Evolutionary conservation across 2,888 invertebrate genomes (phyloP), one percentile per base, ranked within the genome.

Genomic region (Zele albiditarsus): DNA sequence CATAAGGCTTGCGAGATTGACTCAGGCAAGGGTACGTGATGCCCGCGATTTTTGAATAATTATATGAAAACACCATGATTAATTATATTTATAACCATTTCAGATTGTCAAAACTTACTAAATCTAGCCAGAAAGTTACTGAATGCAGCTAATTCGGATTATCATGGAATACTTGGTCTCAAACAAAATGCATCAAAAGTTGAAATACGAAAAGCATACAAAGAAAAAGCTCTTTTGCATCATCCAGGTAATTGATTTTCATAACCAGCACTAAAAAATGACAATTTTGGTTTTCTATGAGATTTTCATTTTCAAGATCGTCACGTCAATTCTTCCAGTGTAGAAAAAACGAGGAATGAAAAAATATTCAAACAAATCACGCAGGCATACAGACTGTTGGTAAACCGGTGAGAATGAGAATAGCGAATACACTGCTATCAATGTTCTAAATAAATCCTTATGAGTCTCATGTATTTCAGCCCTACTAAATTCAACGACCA

Each of bases 161-260:
- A 98, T 88, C 98, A 98, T 86, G 97, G 97, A 90, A 97, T 98
- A 82, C 92, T 98, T 74, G 97, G 97, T 4, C 91, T 98, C 16
- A 92, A 93, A 2, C 95, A 95, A 85, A 92, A 90, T 82, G 97
- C 98, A 0, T 93, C 94, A 0, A 96, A 95, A 27, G 97, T 97
- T 85, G 98, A 98, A 84, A 97, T 98, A 75, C 98, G 97, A 88
- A 98, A 97, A 89, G 98, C 98, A 1, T 98, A 98, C 90, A 93
- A 94, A 84, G 97, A 97, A 90, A 92, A 95, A 82, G 98, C 98
- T 0, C 91, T 98, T 75, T 93, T 96, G 12, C 97, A 95, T 90
- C 98, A 98, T 92, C 98, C 98, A 76, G 93, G 93, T 93, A 87
- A 25, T 63, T 0, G 20, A 33, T 14, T 49, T 68, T 42, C 25